Conservation (phyloP, 2,888 invertebrate species). For the Mesoligia furuncula region DNA sequence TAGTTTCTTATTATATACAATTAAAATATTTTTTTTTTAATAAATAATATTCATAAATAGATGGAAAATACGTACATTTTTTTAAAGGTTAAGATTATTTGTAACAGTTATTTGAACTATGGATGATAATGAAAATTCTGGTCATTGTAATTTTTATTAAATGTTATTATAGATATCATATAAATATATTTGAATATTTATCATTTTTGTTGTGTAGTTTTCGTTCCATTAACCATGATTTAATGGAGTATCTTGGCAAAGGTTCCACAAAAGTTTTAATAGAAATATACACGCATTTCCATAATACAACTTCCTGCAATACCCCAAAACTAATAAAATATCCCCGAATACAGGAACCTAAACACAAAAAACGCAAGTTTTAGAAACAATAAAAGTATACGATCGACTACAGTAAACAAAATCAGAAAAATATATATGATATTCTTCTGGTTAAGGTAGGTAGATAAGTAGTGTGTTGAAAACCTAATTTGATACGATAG, state of each 20-base stretch:
- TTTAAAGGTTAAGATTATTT: neutral
- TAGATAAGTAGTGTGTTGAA: no score
- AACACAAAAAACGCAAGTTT: no score
- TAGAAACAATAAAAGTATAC: no score
- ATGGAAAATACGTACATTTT: neutral
- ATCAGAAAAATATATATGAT: no score
- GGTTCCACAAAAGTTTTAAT: neutral
- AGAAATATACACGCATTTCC: neutral
- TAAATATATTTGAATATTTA: neutral
- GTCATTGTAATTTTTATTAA: slow-evolving; percentile 30
- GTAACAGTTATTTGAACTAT: neutral
- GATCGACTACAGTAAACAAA: no score
- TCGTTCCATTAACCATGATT: neutral
- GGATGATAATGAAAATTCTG: slow-evolving; percentile 41
- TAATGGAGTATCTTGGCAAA: neutral
- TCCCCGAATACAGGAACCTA: no score
- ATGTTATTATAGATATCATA: neutral
- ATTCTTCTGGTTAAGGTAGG: no score
- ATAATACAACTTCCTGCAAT: neutral
- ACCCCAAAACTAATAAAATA: neutral
- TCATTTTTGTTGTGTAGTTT: neutral
- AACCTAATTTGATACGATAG: no score
- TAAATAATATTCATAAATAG: neutral
- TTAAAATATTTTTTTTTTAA: neutral
- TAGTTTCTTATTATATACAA: slow-evolving; percentile 3